These are phyloP conservation scores for Gonioctena quinquepunctata DNA, from an alignment of 1,140 invertebrate species.

Conservation along the genomic window DNA sequence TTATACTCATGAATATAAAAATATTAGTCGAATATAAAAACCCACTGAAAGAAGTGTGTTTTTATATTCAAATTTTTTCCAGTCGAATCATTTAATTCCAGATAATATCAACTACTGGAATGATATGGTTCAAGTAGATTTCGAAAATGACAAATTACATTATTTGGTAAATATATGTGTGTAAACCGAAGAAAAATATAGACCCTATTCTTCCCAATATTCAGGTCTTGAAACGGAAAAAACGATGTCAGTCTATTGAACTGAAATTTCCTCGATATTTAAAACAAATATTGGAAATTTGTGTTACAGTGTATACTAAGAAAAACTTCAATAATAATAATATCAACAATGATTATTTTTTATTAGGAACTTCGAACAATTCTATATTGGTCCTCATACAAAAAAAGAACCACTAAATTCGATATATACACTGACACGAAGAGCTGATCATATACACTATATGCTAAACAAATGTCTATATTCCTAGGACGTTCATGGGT, in stretches of 20 bases:
- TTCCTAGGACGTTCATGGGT: conserved; percentile 10
- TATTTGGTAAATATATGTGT: conserved; percentile 44
- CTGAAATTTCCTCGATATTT: background rate
- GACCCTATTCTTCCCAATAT: conserved; percentile 47
- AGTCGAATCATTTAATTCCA: background rate
- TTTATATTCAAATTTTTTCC: background rate
- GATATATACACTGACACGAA: conserved; percentile 48
- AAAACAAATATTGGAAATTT: background rate
- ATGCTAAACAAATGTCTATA: conserved; percentile 42
- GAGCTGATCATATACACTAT: conserved; percentile 41
- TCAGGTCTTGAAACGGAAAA: conserved; percentile 42
- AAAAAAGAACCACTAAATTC: conserved; percentile 49
- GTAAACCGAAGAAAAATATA: conserved; percentile 27
- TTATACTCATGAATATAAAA: background rate
- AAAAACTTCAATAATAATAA: conserved; percentile 20
- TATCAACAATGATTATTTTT: conserved; percentile 38
- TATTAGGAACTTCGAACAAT: conserved; percentile 51
- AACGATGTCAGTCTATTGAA: conserved; percentile 30
- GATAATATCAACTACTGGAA: too few relatives aligned
- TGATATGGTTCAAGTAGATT: conserved; percentile 1
- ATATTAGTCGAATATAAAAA: background rate
- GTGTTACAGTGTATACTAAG: conserved; percentile 26
- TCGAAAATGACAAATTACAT: background rate
- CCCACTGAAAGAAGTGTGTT: background rate
- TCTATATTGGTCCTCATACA: conserved; percentile 49